phyloP scores from a whole-genome alignment of 2,797 vertebrate species.

The Phoebastria nigripes region DNA sequence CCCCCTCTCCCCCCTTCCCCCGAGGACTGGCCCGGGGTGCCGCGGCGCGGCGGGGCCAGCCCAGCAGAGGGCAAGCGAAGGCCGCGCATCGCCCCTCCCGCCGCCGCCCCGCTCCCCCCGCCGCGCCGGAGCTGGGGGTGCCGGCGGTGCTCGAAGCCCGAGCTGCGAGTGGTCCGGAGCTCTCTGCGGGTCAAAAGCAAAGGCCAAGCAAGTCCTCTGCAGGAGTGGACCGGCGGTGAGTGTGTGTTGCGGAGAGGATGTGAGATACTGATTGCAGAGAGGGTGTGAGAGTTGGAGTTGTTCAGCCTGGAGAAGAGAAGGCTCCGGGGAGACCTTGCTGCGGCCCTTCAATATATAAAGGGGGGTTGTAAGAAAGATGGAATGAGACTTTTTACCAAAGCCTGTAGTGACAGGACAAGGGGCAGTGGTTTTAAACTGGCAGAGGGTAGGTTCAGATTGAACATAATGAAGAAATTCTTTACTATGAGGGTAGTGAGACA shows the following conservation, averaged over 20 bases:
- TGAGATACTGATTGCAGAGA: background rate
- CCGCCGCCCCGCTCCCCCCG: background rate
- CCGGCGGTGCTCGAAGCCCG: background rate
- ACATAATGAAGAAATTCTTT: background rate
- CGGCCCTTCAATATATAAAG: accelerated
- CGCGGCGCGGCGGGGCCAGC: background rate
- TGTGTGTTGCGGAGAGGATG: accelerated
- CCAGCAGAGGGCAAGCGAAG: slow-evolving; percentile 38
- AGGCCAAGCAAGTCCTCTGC: background rate
- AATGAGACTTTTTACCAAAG: background rate
- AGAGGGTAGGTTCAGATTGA: no score
- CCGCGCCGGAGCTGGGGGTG: background rate
- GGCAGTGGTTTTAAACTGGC: background rate
- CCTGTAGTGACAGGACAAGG: background rate
- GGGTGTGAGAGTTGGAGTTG: background rate
- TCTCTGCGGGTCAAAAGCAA: background rate
- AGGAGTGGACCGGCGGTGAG: no score
- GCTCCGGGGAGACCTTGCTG: background rate
- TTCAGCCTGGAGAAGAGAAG: no score
- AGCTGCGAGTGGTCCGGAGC: background rate
- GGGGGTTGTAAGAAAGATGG: background rate
- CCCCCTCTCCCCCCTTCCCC: background rate
- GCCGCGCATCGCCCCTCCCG: background rate
- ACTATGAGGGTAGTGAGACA: accelerated
- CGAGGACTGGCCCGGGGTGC: no score